Base-by-base conservation (phyloP, 2,113 vertebrate species). In the Poecilia latipinna region DNA sequence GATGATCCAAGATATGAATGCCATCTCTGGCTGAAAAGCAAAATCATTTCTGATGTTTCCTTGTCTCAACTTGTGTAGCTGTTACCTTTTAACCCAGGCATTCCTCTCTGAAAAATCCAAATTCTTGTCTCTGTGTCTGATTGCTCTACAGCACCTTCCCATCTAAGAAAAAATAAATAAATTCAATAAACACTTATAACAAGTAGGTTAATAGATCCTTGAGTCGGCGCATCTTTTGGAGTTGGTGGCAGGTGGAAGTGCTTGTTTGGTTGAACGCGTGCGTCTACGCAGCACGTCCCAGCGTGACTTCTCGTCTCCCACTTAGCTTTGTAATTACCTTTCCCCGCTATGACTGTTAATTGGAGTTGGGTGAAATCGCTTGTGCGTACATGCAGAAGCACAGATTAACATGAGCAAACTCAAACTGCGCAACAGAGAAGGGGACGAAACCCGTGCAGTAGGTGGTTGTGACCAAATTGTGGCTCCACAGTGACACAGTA, bases 321-420 rank as follows among this genome's bases (percentile, higher is more conserved):
- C 82, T 75, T 82, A 81, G 75, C 85, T 88, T 87, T 83, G 65
- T 86, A 90, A 90, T 91, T 83, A 90, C 78, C 79, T 88, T 90
- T 90, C 88, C 79, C 79, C 74, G 75, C 80, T 82, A 68, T 87
- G 79, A 85, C 64, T 81, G 68, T 89, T 89, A 90, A 87, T 90
- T 92, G 70, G 72, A 83, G 73, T 74, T 64, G 44, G 22, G 73
- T 74, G 78, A 86, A 89, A 84, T 75, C 51, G 77, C 72, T 62
- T 29, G 64, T 57, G 77, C 62, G 60, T 48, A 72, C 75, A 83
- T 31, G 71, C 79, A 78, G 68, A 74, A 26, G 29, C 70, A 72
- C 77, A 78, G 24, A 69, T 60, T 60, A 70, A 66, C 61, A 73
- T 39, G 12, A 60, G 60, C 70, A 73, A 13, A 72, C 62, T 66